Evolutionary conservation across 1,140 invertebrate genomes (phyloP).

Genomic region (Sminthurinus signatus): DNA sequence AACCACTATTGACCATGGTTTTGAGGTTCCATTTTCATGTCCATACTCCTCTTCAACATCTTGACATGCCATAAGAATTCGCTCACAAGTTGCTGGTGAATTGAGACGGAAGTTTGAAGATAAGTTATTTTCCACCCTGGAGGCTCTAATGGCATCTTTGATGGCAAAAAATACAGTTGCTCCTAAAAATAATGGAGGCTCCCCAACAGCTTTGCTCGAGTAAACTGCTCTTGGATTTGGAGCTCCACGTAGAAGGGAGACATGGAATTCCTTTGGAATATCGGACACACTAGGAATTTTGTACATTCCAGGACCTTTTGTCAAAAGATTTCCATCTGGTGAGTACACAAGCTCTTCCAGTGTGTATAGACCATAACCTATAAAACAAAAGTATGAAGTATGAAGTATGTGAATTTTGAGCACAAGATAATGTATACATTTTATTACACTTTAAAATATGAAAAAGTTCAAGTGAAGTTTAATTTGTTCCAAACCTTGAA

Average conservation of each 20-base stretch:
- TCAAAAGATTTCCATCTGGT: constrained; percentile 52
- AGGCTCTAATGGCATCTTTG: constrained; percentile 49
- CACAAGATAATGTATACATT: too few relatives aligned
- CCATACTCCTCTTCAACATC: too few relatives aligned
- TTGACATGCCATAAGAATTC: constrained; percentile 16
- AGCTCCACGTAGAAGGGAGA: constrained; percentile 55
- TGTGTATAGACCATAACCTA: constrained; percentile 54
- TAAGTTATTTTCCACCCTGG: constrained; percentile 44
- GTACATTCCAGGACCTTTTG: constrained; percentile 58
- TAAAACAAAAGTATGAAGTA: too few relatives aligned
- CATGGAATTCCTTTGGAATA: constrained; percentile 56
- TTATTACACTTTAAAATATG: too few relatives aligned
- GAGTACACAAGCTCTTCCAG: constrained; percentile 58
- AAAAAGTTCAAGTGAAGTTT: too few relatives aligned
- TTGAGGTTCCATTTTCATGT: too few relatives aligned
- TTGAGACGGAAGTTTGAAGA: constrained; percentile 59
- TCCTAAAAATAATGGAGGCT: constrained; percentile 60
- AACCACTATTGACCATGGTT: too few relatives aligned
- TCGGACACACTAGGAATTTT: constrained; percentile 54
- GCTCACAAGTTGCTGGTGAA: constrained; percentile 65
- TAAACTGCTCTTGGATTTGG: constrained; percentile 58
- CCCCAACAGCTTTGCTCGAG: constrained; percentile 64
- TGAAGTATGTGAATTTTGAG: too few relatives aligned
- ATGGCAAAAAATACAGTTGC: constrained; percentile 59
- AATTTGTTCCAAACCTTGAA: constrained; percentile 56